Conservation (phyloP, 2,113 vertebrate genomes). For the Lutjanus erythropterus region DNA sequence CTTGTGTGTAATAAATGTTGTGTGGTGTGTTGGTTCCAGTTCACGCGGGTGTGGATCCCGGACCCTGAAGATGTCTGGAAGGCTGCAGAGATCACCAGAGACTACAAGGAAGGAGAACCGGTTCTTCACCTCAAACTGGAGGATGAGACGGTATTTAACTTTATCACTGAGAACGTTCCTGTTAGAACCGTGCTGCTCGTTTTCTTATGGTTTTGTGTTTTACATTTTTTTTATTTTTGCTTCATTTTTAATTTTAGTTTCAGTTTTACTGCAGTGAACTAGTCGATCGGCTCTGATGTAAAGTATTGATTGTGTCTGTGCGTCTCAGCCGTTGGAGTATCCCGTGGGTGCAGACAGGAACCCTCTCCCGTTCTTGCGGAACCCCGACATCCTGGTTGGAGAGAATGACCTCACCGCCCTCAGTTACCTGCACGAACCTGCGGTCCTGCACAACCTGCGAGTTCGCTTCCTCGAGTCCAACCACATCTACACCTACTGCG, state of each 20-base stretch:
- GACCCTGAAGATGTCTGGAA: conserved; percentile 94
- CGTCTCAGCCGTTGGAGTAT: conserved; percentile 83
- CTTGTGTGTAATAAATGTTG: no score
- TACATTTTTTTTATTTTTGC: no score
- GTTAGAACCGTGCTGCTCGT: no score
- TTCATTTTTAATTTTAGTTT: no score
- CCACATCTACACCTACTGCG: conserved; percentile 82
- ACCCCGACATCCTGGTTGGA: conserved; percentile 96
- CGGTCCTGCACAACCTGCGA: conserved; percentile 74
- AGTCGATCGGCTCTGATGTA: no score
- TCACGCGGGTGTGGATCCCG: conserved; percentile 95
- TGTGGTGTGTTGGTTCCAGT: conserved; percentile 77
- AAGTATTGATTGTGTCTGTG: not conserved
- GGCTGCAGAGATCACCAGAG: conserved; percentile 90
- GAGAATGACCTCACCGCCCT: conserved; percentile 92
- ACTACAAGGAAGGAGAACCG: conserved; percentile 92
- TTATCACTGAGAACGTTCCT: no score
- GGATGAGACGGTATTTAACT: conserved; percentile 91
- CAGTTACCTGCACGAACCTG: conserved; percentile 79
- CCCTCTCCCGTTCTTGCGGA: conserved; percentile 92
- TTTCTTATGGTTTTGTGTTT: no score
- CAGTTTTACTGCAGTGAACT: no score
- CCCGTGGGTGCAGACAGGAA: conserved; percentile 82
- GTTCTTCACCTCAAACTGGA: conserved; percentile 90
- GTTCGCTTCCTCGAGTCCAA: conserved; percentile 81